Conservation (phyloP, 1,140 invertebrate genomes). For the Pararge aegeria region DNA sequence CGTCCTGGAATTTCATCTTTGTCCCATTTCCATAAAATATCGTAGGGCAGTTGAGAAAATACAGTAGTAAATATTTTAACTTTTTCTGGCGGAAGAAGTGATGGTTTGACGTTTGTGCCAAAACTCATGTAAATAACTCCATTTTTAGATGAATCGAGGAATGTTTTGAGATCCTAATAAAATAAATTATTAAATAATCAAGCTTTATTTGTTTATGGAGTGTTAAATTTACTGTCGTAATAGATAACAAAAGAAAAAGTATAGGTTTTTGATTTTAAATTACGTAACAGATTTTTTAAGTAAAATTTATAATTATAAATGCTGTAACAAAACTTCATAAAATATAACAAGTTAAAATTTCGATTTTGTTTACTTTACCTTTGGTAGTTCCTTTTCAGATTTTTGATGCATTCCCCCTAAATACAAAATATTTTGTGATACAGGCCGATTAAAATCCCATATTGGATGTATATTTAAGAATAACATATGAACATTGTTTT, state of each 20-base stretch:
- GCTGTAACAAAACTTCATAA: too few species aligned
- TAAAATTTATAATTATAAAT: too few species aligned
- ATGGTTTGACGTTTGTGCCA: conserved; percentile 77
- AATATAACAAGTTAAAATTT: too few species aligned
- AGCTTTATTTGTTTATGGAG: too few species aligned
- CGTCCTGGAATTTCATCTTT: conserved; percentile 47
- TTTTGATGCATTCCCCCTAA: conserved; percentile 21
- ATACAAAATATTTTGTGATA: conserved; percentile 19
- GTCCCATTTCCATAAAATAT: conserved; percentile 78
- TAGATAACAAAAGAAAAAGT: too few species aligned
- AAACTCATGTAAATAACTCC: conserved; percentile 83
- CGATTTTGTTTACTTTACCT: too few species aligned
- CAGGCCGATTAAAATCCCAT: conserved; percentile 19
- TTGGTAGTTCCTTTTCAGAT: conserved; percentile 12
- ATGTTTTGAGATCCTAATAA: conserved; percentile 74
- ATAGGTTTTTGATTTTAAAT: too few species aligned
- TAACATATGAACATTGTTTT: conserved; percentile 75
- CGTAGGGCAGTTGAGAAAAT: conserved; percentile 63
- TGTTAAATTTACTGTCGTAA: too few species aligned
- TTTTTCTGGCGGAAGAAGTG: conserved; percentile 55
- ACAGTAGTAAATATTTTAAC: conserved; percentile 63
- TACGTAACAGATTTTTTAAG: too few species aligned
- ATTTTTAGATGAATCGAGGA: conserved; percentile 72
- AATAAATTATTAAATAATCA: neutral
- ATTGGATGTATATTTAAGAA: conserved; percentile 77